These are phyloP conservation scores for Tauraco erythrolophus DNA, from an alignment of 2,113 vertebrate species.

Conservation along the genomic window DNA sequence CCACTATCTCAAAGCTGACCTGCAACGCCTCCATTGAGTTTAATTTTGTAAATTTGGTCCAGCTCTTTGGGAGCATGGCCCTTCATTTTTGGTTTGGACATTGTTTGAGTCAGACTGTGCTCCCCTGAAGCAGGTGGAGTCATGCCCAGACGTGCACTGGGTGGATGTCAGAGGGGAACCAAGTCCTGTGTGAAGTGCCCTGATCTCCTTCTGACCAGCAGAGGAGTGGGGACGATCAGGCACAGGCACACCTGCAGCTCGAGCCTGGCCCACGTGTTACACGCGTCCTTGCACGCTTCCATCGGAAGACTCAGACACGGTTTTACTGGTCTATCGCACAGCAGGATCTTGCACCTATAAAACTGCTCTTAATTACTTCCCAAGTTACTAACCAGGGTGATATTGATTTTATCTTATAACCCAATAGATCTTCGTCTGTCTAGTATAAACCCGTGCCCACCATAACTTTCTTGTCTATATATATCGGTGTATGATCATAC, in stretches of 20 bases:
- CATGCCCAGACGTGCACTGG: accelerated
- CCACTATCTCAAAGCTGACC: accelerated
- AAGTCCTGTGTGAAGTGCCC: accelerated
- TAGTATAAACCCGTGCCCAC: not conserved
- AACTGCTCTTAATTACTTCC: conserved; percentile 56
- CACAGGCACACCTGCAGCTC: not conserved
- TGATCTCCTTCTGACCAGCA: not conserved
- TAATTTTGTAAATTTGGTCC: not conserved
- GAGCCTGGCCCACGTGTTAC: not conserved
- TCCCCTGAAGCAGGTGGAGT: not conserved
- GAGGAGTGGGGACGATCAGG: not conserved
- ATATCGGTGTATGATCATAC: accelerated
- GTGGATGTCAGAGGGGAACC: accelerated
- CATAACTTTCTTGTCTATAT: not conserved
- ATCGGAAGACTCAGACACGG: not conserved
- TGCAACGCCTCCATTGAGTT: not conserved
- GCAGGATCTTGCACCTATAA: conserved; percentile 37
- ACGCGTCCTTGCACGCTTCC: not conserved
- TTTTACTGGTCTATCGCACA: conserved; percentile 51
- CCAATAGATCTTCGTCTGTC: not conserved
- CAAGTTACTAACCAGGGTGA: conserved; percentile 13
- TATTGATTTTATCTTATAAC: not conserved
- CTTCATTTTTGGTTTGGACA: not conserved
- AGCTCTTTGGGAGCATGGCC: not conserved
- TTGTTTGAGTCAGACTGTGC: not conserved